Base-by-base conservation (phyloP, 1,140 invertebrate species). In the Drosophila novamexicana region DNA sequence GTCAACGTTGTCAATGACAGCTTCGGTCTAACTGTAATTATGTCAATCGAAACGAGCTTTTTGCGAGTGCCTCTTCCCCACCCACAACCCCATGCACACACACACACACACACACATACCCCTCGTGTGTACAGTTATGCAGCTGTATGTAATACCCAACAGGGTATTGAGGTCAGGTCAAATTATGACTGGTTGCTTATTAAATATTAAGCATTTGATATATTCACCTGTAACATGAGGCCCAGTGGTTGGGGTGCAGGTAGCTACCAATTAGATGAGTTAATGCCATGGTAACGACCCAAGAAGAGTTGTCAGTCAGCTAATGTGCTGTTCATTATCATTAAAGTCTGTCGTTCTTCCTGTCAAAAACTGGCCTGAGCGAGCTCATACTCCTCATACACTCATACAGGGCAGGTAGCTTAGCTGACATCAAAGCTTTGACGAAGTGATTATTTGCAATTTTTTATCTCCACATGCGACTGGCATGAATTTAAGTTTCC, bases 281-380 rank as follows among this genome's bases (percentile, higher is more conserved):
- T 37, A 52, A 22, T 8, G 63, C 62, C 37, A 72, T 72, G 63
- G 62, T 9, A 58, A 72, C 68, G 52, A n/a, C 18, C 16, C 53
- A 44, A 29, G 22, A 29, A 29, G 22, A 29, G 22, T 29, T 29
- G 22, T 3, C 22, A 29, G 0, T 29, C 22, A 29, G 4, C 22
- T 29, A 29, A 5, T 29, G 4, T 29, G 37, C 39, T 42, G 18
- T 39, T 58, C 18, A 44, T 58, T 14, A 61, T 61, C 32, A 40
- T 56, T 36, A 40, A 53, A 53, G n/a, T 9, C 42, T 45, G 7
- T 45, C 22, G 22, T 29, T 29, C 22, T 29, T 29, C 22, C 22
- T 29, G 22, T 29, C 4, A 29, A 29, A 29, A 29, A 29, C 22
- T 29, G 3, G 22, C 0, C 22, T 4, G 22, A 29, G 22, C 22